Base-by-base conservation (phyloP, 2,888 invertebrate genomes). In the Xanthorhoe designata region DNA sequence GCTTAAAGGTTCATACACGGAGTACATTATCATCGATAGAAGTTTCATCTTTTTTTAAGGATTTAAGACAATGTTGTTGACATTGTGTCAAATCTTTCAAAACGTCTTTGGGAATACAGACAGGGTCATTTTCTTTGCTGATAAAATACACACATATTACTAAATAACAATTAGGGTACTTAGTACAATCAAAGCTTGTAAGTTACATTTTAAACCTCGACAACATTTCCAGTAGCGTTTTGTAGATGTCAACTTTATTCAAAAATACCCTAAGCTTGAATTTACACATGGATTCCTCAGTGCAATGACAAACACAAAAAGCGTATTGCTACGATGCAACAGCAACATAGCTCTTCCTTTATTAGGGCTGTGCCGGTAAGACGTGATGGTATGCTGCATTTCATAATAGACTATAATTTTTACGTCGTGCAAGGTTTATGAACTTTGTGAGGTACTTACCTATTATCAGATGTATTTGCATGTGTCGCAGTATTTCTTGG, bases 361-460 rank as follows among this genome's bases (percentile, higher is more conserved):
- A 42, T 42, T 42, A 42, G 13, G 38, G 38, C 38, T 42, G 58
- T 58, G 55, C 35, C 57, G 47, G 72, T 50, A 61, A 66, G 68
- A 80, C 82, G 81, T 80, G 80, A 71, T 72, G 80, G 81, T 69
- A 84, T 81, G 78, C 81, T 72, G 65, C 50, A 47, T 63, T 61
- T 62, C 56, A 19, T 65, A 61, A 64, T 64, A 61, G 61, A 35
- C 29, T n/a, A 42, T 60, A 55, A 54, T 66, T 66, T 66, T 66
- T 62, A 51, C 54, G 42, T 4, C 32, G 32, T 19, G 9, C 10
- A 58, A 50, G 52, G 57, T 38, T 66, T 66, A 38, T 60, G 45
- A 55, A 50, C 55, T 51, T 18, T 42, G 59, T 19, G 35, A 8
- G 4, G 35, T 54, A n/a, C n/a, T n/a, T n/a, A n/a, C n/a, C n/a